Base-by-base conservation (phyloP, 2,888 invertebrate genomes). In the Urechis unicinctus region DNA sequence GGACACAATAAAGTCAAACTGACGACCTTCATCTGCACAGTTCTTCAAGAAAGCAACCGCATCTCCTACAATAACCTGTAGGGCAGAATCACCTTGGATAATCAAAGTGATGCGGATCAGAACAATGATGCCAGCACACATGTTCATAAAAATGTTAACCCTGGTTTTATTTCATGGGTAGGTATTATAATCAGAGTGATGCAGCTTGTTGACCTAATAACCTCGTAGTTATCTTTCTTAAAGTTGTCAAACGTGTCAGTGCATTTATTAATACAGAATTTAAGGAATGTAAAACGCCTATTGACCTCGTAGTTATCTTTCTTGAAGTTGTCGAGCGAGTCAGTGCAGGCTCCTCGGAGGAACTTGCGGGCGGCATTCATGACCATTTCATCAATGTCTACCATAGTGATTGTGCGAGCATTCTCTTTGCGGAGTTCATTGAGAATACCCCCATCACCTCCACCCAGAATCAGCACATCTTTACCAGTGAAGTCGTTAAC, bases 371-470 rank as follows among this genome's bases (percentile, higher is more conserved):
- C 94, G 0, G 89, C 89, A 70, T 85, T 83, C 84, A 95, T 89
- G 42, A 94, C 94, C 58, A 89, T 82, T 9, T 9, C 21, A 66
- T 64, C 57, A 25, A 63, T 56, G 46, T 95, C 94, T 63, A 93
- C 80, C 93, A 95, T 93, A 67, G 89, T 88, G 28, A 94, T 88
- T 75, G 86, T 85, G 74, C 89, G 89, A 0, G 93, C 92, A 31
- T 88, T 86, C 76, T 93, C 90, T 72, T 94, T 91, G 50, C 92
- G 82, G 57, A 95, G 80, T 76, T 93, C 93, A 79, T 89, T 88
- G 0, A 95, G 81, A 0, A 95, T 80, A 2, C 91, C 94, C n/a
- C 95, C 95, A 77, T 95, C 95, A 1, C 95, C 94, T 3, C 94
- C 95, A 51, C 94, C 94, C 66, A 94, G 83, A 72, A 94, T 93